Base-by-base conservation (phyloP, 2,113 vertebrate genomes). In the Campylomormyrus tamandua region DNA sequence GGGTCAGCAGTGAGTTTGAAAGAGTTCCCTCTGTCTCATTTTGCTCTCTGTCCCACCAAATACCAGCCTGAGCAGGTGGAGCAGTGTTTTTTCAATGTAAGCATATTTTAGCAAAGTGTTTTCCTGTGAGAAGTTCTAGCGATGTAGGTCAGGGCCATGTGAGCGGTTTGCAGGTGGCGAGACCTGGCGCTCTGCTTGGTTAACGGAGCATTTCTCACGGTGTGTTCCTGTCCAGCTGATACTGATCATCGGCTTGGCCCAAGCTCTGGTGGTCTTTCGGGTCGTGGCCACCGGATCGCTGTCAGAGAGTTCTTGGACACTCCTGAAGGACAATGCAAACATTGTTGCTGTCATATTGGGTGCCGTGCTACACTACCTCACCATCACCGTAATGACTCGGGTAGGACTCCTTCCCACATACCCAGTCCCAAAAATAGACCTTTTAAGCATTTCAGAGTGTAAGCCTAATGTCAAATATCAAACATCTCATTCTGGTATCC, bases 291-390 rank as follows among this genome's bases (percentile, higher is more conserved):
- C 94, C 0, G 96, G 96, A 0, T 0, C 95, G 35, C 92, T 98
- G 88, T 94, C 91, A 31, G 92, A 95, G 70, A 91, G 91, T 0
- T 0, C 11, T 0, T 92, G 86, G 31, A 27, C 87, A 2, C 94
- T 97, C 77, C 77, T 98, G 49, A 92, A 4, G 0, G 93, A 96
- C 1, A 90, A 96, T 0, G 96, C 97, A 90, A 94, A 94, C 93
- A 95, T 93, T 0, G 77, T 95, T 0, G 96, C 96, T 0, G 94
- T 98, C 91, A 89, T 96, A 46, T 93, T 96, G 0, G 98, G 98
- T 7, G 97, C 98, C 0, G 94, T 98, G 58, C 93, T 97, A 90
- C 98, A 99, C 92, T 99, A 98, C 4, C 0, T 98, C 58, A 98
- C 96, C 91, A 98, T 99, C 0, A 56, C 97, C 91, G 3, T 97